Base-by-base conservation (phyloP, 2,888 invertebrate genomes). In the Gymnocheta viridis region DNA sequence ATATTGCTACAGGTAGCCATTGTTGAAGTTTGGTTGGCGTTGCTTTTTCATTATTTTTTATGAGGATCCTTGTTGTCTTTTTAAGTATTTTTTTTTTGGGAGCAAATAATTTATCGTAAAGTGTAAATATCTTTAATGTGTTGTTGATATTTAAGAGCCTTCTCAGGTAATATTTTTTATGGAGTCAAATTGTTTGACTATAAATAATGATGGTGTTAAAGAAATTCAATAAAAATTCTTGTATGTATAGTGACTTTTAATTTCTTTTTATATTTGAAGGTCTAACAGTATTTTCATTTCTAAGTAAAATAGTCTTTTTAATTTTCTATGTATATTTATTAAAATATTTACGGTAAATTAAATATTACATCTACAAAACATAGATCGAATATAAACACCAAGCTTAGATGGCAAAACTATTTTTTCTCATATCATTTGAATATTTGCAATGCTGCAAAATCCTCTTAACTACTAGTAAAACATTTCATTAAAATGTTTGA, bases 41-140 rank as follows among this genome's bases (percentile, higher is more conserved):
- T 41, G 35, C 14, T 54, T 62, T 49, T 77, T 49, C 70, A 41
- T 69, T 38, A 27, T 76, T 29, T 35, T 44, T 78, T 72, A 67
- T 72, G 49, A 77, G 67, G 47, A 84, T 84, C 62, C 81, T 74
- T 38, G 44, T 56, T 70, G 70, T 66, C 70, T 72, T 35, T 72
- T 51, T 74, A 27, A 7, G 0, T 35, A 12, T 27, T 72, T 44
- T 70, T 47, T 72, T 66, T 79, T 60, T 77, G 35, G 67, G 51
- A 81, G 81, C 72, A 80, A 73, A 72, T 77, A 84, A 84, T 85
- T 85, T 85, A 84, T 85, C 74, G 84, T 64, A 79, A 85, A 85
- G 85, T 85, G 85, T 82, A 85, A 84, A 85, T 82, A 85, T 84
- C 85, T 82, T 80, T 85, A 84, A 82, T 82, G 85, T 85, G 82